Evolutionary conservation across 1,140 invertebrate species (phyloP).

Genomic region (Chelonus insularis): DNA sequence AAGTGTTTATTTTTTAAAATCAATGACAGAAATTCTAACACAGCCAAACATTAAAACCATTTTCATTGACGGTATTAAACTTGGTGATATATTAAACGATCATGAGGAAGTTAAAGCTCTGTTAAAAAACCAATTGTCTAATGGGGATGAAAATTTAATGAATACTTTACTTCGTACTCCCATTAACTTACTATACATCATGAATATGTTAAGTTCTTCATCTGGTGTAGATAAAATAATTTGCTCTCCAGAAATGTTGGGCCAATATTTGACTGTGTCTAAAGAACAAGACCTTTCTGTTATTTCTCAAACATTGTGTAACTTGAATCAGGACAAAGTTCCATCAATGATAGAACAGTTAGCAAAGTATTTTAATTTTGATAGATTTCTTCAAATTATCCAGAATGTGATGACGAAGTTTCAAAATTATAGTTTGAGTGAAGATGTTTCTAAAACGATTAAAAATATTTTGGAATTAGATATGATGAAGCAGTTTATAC

Average conservation of each 20-base stretch:
- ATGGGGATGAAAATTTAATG: slow-evolving; percentile 47
- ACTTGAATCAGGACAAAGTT: slow-evolving; percentile 45
- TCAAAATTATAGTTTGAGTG: slow-evolving; percentile 46
- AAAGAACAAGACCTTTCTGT: slow-evolving; percentile 40
- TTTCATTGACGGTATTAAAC: slow-evolving; percentile 58
- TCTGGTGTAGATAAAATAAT: slow-evolving; percentile 46
- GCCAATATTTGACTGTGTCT: slow-evolving; percentile 44
- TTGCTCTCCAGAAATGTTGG: slow-evolving; percentile 46
- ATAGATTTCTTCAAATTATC: slow-evolving; percentile 43
- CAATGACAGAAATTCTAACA: slow-evolving; percentile 64
- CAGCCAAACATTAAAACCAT: slow-evolving; percentile 63
- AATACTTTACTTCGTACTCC: slow-evolving; percentile 57
- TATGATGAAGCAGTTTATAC: slow-evolving; percentile 56
- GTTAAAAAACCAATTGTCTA: slow-evolving; percentile 47
- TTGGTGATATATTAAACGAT: slow-evolving; percentile 61
- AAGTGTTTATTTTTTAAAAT: slow-evolving; percentile 63
- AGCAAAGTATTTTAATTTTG: slow-evolving; percentile 48
- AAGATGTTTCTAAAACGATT: slow-evolving; percentile 43
- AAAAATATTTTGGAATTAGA: slow-evolving; percentile 57
- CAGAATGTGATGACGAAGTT: slow-evolving; percentile 50
- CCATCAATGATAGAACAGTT: slow-evolving; percentile 45
- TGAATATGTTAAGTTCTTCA: slow-evolving; percentile 50
- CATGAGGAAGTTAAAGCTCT: slow-evolving; percentile 55
- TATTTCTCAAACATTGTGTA: slow-evolving; percentile 45
- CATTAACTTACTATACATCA: slow-evolving; percentile 59